Conservation (phyloP, 1,140 invertebrate genomes). For the Triops cancriformis region DNA sequence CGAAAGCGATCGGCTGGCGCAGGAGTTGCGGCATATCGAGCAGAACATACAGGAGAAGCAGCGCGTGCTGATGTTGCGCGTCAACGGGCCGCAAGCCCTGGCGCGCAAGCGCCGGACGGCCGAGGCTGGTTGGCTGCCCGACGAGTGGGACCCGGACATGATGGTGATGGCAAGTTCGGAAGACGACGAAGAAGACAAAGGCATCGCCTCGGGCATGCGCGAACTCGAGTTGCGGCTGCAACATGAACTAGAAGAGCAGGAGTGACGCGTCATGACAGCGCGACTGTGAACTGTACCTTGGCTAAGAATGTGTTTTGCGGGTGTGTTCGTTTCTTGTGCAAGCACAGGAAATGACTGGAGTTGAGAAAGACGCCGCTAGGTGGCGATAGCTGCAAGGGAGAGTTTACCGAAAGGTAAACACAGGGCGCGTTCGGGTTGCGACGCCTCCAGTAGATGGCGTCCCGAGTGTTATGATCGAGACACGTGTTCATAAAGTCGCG, state of each 20-base stretch:
- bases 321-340: background rate
- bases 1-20: constrained; percentile 50
- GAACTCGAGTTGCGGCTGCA: constrained; percentile 56
- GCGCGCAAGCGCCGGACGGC: background rate
- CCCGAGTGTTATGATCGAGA: too few species aligned
- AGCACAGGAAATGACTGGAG: too few species aligned
- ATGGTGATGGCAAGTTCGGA: constrained; percentile 32
- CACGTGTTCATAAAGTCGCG: too few species aligned
- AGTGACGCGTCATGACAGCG: constrained; percentile 32
- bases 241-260: constrained; percentile 56
- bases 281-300: background rate
- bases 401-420: too few species aligned
- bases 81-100: background rate
- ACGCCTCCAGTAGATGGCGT: too few species aligned
- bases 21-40: constrained; percentile 56
- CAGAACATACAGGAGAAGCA: constrained; percentile 56
- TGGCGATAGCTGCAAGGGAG: too few species aligned
- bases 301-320: too few species aligned
- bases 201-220: constrained; percentile 57
- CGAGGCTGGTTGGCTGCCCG: constrained; percentile 6
- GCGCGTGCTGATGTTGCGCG: constrained; percentile 44
- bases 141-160: background rate
- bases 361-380: too few species aligned
- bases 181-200: constrained; percentile 56
- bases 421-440: too few species aligned